phyloP scores from a whole-genome alignment of 2,888 invertebrate species.

The Chrysodeixis includens region DNA sequence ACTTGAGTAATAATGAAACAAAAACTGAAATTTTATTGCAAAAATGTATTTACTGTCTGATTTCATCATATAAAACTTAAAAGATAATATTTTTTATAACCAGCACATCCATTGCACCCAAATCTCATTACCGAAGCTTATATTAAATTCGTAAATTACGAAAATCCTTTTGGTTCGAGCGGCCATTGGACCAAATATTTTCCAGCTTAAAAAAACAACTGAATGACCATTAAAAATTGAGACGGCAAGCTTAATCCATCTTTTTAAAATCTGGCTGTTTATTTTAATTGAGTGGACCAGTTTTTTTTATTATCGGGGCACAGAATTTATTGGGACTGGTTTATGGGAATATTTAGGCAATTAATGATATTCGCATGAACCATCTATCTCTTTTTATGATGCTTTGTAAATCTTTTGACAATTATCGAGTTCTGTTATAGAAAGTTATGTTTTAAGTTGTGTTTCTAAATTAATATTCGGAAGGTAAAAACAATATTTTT shows the following conservation, averaged over 20 bases:
- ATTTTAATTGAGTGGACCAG: constrained; percentile 41
- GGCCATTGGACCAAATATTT: constrained; percentile 13
- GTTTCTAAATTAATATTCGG: too few relatives aligned
- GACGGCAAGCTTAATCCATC: not conserved
- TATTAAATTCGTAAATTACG: not conserved
- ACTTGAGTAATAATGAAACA: too few relatives aligned
- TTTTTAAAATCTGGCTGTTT: constrained; percentile 25
- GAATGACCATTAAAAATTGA: constrained; percentile 19
- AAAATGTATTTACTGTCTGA: too few relatives aligned
- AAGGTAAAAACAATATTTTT: too few relatives aligned
- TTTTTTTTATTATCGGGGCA: constrained; percentile 36
- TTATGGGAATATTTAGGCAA: constrained; percentile 4
- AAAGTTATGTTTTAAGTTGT: not conserved
- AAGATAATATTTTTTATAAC: not conserved
- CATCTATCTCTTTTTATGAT: not conserved
- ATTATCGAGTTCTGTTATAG: not conserved
- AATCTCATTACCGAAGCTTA: not conserved
- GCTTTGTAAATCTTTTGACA: not conserved
- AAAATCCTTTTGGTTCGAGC: not conserved
- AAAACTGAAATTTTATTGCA: too few relatives aligned
- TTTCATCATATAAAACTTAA: too few relatives aligned
- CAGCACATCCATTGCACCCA: not conserved
- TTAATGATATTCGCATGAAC: not conserved
- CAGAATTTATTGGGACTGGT: constrained; percentile 25
- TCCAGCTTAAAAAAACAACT: constrained; percentile 5